These are phyloP conservation scores for Andrena fulva DNA, from an alignment of 2,888 invertebrate genomes.

Conservation along the genomic window DNA sequence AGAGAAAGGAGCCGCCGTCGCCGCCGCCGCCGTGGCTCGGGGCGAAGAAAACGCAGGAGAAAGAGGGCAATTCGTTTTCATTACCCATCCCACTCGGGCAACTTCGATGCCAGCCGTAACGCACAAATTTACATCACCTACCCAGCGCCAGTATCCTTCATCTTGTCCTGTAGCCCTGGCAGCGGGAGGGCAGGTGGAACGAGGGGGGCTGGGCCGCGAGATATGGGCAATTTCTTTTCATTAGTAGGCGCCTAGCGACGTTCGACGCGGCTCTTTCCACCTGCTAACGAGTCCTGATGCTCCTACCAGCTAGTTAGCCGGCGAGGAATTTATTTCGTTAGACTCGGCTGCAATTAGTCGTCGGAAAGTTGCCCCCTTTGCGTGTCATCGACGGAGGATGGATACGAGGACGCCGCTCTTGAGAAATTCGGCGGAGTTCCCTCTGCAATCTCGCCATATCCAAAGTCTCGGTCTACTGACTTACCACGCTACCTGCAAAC, in stretches of 20 bases:
- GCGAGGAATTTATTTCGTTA: conserved; percentile 47
- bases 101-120: conserved; percentile 69
- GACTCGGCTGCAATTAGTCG: conserved; percentile 21
- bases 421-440: not conserved
- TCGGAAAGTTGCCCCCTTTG: conserved; percentile 6
- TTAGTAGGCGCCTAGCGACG: conserved; percentile 48
- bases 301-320: conserved; percentile 35
- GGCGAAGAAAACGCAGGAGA: conserved; percentile 53
- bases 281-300: conserved; percentile 56
- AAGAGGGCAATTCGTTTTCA: conserved; percentile 73
- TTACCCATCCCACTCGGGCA: conserved; percentile 62
- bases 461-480: not conserved
- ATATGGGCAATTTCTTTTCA: conserved; percentile 66
- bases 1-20: conserved; percentile 20
- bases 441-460: not conserved
- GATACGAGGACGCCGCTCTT: not conserved
- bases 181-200: not conserved
- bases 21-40: conserved; percentile 6
- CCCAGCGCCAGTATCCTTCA: conserved; percentile 50
- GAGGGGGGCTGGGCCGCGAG: not conserved
- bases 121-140: conserved; percentile 71
- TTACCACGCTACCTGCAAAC: not conserved
- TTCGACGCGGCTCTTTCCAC: conserved; percentile 56
- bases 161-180: conserved; percentile 45
- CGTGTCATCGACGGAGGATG: not conserved